Conservation (phyloP, 2,888 invertebrate genomes). For the Hypomecis punctinalis region DNA sequence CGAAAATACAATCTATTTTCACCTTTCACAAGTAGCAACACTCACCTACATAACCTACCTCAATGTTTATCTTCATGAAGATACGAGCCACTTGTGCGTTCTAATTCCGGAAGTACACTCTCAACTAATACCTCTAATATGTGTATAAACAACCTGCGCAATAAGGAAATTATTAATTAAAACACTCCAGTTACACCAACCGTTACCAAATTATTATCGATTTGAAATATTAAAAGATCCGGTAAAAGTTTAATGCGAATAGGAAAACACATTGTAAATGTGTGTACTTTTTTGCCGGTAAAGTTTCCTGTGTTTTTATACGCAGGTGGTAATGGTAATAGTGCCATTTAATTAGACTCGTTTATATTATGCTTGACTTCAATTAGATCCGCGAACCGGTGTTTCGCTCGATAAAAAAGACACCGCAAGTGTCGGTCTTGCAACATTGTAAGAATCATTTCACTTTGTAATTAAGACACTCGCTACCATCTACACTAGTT, state of each 20-base stretch:
- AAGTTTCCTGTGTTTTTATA: slow-evolving; percentile 1
- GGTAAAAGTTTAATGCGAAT: slow-evolving; percentile 9
- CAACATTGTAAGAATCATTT: slow-evolving; percentile 5
- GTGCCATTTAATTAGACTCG: neutral
- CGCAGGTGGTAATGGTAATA: neutral
- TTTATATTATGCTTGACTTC: neutral
- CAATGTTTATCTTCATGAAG: slow-evolving; percentile 37
- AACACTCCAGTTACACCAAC: neutral
- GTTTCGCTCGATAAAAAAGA: neutral
- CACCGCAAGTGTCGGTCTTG: neutral
- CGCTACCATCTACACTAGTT: neutral
- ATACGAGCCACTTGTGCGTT: slow-evolving; percentile 33
- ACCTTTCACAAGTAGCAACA: slow-evolving; percentile 20
- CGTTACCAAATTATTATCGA: neutral
- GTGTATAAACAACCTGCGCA: neutral
- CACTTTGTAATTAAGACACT: slow-evolving; percentile 10
- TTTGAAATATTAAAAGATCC: neutral
- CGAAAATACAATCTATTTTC: slow-evolving; percentile 16
- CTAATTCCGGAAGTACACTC: slow-evolving; percentile 29
- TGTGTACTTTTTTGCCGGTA: neutral
- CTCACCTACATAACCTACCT: slow-evolving; percentile 43
- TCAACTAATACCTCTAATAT: neutral
- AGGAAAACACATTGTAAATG: slow-evolving; percentile 4
- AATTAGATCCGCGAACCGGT: neutral
- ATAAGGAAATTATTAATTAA: slow-evolving; percentile 1